Conservation (phyloP, 2,797 vertebrate genomes). For the Manis pentadactyla region DNA sequence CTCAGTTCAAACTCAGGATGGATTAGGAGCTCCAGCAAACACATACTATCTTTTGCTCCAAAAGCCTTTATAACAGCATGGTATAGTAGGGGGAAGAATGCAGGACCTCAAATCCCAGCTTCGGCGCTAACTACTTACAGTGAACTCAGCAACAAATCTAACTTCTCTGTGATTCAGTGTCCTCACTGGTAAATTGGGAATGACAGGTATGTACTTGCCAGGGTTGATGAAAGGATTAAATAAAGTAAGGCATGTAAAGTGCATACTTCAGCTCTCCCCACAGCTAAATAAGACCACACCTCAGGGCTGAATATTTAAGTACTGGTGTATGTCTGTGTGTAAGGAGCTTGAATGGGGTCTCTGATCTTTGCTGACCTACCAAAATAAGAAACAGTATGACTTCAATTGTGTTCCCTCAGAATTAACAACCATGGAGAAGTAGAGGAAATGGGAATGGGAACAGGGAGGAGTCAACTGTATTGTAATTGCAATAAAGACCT, state of each 20-base stretch:
- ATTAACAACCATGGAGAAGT: not conserved
- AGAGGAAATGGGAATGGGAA: not conserved
- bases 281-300: not conserved
- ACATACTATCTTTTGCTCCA: not conserved
- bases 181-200: not conserved
- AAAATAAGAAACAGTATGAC: not conserved
- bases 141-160: not conserved
- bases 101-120: not conserved
- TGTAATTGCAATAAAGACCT: not conserved
- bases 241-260: not conserved
- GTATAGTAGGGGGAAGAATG: not conserved
- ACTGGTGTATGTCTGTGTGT: not conserved
- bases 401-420: not conserved
- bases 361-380: not conserved
- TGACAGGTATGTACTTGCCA: not conserved
- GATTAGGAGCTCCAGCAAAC: not conserved
- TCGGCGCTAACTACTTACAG: not conserved
- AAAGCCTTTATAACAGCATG: not conserved
- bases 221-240: not conserved
- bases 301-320: not conserved
- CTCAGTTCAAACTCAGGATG: not conserved
- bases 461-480: not conserved
- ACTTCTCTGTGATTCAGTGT: not conserved
- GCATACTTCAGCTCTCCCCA: not conserved
- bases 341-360: not conserved